Percentiles rank a stretch among this genome's conserved stretches.
phyloP scores from a whole-genome alignment of 2,797 vertebrate species.

The Ctenosaura bakeri region DNA sequence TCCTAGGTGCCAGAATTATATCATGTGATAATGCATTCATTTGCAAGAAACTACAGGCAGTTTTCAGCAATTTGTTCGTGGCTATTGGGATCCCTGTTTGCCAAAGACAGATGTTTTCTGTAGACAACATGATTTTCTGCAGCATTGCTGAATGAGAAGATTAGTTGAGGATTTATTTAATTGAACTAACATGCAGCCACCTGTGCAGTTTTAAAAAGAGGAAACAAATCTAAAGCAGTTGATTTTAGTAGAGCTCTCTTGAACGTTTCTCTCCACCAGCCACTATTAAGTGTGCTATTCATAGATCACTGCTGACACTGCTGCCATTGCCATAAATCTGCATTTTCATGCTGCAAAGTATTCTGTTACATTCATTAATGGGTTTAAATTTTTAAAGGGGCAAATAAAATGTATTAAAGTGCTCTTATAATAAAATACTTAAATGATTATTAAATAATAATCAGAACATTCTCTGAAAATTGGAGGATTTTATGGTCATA shows the following conservation, averaged over 20 bases:
- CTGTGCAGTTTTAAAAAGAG: slow-evolving; percentile 1
- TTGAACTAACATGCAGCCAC: not conserved
- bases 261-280: not conserved
- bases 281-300: slow-evolving; percentile 34
- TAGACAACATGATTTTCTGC: not conserved
- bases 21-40: not conserved
- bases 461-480: not conserved
- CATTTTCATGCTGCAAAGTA: not conserved
- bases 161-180: slow-evolving; percentile 8
- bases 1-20: not conserved
- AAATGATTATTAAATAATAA: not conserved
- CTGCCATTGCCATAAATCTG: slow-evolving; percentile 17
- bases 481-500: not conserved
- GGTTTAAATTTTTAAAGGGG: not conserved
- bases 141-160: not conserved
- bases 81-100: not conserved
- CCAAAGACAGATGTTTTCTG: not conserved
- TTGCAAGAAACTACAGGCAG: not conserved
- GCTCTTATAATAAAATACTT: not conserved
- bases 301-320: slow-evolving; percentile 29
- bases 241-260: not conserved
- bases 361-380: not conserved
- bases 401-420: not conserved
- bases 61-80: not conserved
- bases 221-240: not conserved